Percentiles rank a stretch among this genome's conserved stretches.
These are phyloP conservation scores for Corydoras maculifer DNA, from an alignment of 2,113 vertebrate genomes.

Conservation along the genomic window DNA sequence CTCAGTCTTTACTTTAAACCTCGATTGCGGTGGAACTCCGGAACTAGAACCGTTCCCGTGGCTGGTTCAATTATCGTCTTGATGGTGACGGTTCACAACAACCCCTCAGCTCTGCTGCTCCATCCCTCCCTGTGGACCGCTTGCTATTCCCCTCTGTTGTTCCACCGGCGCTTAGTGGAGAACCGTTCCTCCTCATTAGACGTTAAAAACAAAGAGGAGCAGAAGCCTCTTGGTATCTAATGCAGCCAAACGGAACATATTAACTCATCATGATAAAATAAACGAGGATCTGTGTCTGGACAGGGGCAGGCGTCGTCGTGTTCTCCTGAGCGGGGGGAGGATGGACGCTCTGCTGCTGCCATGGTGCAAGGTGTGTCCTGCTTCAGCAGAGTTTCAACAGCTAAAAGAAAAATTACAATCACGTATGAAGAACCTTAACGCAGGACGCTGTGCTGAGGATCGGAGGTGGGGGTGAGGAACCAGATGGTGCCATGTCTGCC, in stretches of 20 bases:
- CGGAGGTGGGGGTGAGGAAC: conserved; percentile 8
- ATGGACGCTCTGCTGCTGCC: too few species aligned
- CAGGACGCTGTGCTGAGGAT: conserved; percentile 6
- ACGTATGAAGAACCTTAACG: conserved; percentile 14
- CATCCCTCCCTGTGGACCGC: conserved; percentile 28
- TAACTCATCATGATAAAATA: conserved; percentile 40
- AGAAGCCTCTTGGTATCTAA: conserved; percentile 35
- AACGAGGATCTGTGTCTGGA: conserved; percentile 13
- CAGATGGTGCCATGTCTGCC: conserved; percentile 30
- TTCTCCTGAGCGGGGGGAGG: too few species aligned
- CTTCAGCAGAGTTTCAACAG: too few species aligned
- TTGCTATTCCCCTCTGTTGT: conserved; percentile 34
- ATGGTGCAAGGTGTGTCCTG: too few species aligned
- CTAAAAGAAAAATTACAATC: conserved; percentile 13
- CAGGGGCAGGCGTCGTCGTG: too few species aligned
- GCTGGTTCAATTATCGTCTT: too few species aligned
- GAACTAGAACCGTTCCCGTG: too few species aligned
- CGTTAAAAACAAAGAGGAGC: conserved; percentile 40
- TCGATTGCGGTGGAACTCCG: too few species aligned
- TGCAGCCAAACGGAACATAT: conserved; percentile 40
- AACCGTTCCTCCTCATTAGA: conserved; percentile 39
- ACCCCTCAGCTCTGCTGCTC: conserved; percentile 48
- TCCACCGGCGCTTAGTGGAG: conserved; percentile 25
- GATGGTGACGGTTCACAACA: conserved; percentile 10
- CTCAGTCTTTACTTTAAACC: too few species aligned